These are phyloP conservation scores for Aplodontia rufa DNA, from an alignment of 2,113 vertebrate species.

Conservation along the genomic window DNA sequence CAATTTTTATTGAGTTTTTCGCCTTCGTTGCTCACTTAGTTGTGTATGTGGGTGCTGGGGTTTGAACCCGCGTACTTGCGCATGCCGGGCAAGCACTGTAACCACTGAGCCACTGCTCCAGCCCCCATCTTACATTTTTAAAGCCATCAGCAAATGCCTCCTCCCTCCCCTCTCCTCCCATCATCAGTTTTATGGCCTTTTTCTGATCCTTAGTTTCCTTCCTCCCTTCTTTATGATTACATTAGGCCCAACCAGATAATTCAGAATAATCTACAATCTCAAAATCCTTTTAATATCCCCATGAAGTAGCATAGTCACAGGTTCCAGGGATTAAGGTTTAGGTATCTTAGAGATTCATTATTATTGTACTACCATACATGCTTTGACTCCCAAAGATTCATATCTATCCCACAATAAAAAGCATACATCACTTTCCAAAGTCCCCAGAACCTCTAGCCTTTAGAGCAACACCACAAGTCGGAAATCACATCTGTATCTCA, in stretches of 20 bases:
- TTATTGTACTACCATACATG: neutral
- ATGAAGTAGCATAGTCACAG: neutral
- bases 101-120: no score
- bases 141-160: neutral
- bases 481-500: neutral
- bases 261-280: neutral
- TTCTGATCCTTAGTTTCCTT: fast-evolving
- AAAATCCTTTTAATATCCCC: no score
- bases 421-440: neutral
- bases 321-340: neutral
- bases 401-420: neutral
- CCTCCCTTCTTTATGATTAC: neutral
- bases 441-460: neutral
- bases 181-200: neutral
- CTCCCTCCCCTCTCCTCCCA: neutral
- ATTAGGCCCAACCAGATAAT: neutral
- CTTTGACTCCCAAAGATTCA: neutral
- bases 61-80: no score
- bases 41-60: no score
- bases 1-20: no score
- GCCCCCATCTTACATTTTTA: neutral
- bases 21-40: no score
- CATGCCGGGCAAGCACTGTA: no score
- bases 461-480: neutral
- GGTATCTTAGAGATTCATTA: neutral